Conservation (phyloP, 1,140 invertebrate species). For the Drosophila setifemur region DNA sequence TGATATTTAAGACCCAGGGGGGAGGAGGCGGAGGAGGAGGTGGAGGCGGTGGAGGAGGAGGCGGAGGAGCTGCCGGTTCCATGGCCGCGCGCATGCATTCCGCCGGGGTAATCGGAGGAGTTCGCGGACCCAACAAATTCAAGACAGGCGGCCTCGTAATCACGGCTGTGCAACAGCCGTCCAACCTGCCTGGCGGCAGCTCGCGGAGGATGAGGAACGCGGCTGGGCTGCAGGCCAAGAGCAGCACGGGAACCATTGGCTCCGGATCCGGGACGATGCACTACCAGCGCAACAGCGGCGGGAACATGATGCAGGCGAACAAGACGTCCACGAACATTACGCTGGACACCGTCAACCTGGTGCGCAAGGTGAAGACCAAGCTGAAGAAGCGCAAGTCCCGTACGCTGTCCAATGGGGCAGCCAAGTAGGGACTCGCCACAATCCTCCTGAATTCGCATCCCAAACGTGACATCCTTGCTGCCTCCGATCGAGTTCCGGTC, state of each 20-base stretch:
- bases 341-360: conserved; percentile 58
- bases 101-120: conserved; percentile 7
- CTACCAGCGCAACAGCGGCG: conserved; percentile 21
- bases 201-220: conserved; percentile 49
- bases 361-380: conserved; percentile 77
- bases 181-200: conserved; percentile 16
- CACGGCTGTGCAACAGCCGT: conserved; percentile 82
- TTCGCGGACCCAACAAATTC: conserved; percentile 80
- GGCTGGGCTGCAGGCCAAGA: conserved; percentile 15
- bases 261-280: conserved; percentile 15
- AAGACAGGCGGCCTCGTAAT: conserved; percentile 85
- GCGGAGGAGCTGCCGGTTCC: background rate
- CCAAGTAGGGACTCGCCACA: conserved; percentile 20
- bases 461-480: too few species aligned
- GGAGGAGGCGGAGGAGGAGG: background rate
- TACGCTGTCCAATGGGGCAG: conserved; percentile 24
- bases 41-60: background rate
- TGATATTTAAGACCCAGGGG: conserved; percentile 41
- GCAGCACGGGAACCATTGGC: background rate
- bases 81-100: conserved; percentile 24
- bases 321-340: conserved; percentile 45
- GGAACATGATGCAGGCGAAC: conserved; percentile 3
- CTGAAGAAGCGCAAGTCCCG: conserved; percentile 77
- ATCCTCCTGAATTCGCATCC: background rate
- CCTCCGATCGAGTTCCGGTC: background rate